A percentile compares a stretch with the other conserved stretches of the same genome.
Evolutionary conservation across 2,113 vertebrate species (phyloP).

Genomic region (Forbesichthys agassizii): DNA sequence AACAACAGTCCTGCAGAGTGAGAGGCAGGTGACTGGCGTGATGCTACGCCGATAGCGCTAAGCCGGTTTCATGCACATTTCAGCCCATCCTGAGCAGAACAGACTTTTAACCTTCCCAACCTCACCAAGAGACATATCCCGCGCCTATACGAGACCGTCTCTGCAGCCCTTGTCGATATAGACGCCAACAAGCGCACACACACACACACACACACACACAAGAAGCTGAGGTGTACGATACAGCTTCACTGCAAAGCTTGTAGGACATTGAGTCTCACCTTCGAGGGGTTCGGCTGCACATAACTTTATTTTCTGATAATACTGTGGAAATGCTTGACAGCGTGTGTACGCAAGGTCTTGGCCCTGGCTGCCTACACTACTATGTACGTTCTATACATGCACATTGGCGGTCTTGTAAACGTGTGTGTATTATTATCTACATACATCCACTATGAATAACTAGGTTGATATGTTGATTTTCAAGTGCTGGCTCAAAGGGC

Average conservation of each 20-base stretch:
- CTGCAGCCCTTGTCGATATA: constrained; percentile 22
- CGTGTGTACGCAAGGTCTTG: too few species aligned
- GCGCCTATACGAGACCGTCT: too few species aligned
- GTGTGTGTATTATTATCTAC: constrained; percentile 5
- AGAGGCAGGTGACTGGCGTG: constrained; percentile 70
- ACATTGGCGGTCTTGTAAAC: neutral
- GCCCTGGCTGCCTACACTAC: constrained; percentile 23
- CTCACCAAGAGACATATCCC: too few species aligned
- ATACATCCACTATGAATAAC: constrained; percentile 40
- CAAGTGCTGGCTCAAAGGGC: constrained; percentile 43
- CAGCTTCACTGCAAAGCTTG: constrained; percentile 59
- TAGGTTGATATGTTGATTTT: constrained; percentile 51
- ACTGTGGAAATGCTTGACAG: constrained; percentile 35
- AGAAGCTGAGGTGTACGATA: constrained; percentile 41
- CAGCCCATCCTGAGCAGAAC: constrained; percentile 13
- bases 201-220: constrained; percentile 32
- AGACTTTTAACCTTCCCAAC: neutral
- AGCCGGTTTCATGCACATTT: constrained; percentile 76
- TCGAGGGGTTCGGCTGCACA: constrained; percentile 47
- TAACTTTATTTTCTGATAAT: constrained; percentile 48
- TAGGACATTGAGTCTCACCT: constrained; percentile 34
- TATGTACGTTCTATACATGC: constrained; percentile 6
- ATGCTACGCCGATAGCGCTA: constrained; percentile 69
- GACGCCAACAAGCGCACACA: constrained; percentile 38
- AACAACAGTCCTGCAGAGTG: constrained; percentile 67